Base-by-base conservation (phyloP, 2,797 vertebrate species). In the Amblyopsis hoosieri region DNA sequence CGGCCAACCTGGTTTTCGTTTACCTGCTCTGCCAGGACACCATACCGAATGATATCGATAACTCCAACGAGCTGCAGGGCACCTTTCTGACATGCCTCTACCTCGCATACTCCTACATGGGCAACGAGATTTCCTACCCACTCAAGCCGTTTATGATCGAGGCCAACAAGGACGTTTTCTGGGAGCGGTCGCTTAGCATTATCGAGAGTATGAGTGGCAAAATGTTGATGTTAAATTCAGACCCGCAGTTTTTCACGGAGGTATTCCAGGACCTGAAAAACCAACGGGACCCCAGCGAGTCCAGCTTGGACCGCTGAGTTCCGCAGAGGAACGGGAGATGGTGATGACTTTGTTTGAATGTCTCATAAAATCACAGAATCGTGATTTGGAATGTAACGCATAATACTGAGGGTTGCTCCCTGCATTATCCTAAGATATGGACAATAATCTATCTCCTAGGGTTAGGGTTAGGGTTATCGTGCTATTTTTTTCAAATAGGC, bases 61-160 rank as follows among this genome's bases (percentile, higher is more conserved):
- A 73, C 84, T 80, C 93, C 55, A 88, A 84, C 46, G 95, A 97
- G 87, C 94, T 99, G 66, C 97, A 98, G 80, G 96, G 96, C 72
- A 80, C 93, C 82, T 95, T 99, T 70, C 96, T 98, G 82, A 97
- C 95, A 63, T 99, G 97, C 89, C 94, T 99, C 69, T 99, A 98
- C 91, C 92, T 99, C 74, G 92, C 97, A 77, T 99, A 99, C 85
- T 97, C 97, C 64, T 99, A 99, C 90, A 96, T 99, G 94, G 97
- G 97, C 85, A 96, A 96, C 79, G 97, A 99, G 90, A 99, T 99
- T 86, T 99, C 97, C 49, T 99, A 99, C 87, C 97, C 97, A 0
- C 94, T 99, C 76, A 98, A 97, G 87, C 97, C 98, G 62, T 99
- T 99, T 85, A 93, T 99, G 78, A 94, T 92, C 76, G 95, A 98